A percentile compares a stretch with the other conserved stretches of the same genome.
Conservation (phyloP, 2,888 invertebrate species). For the Carcina quercana region DNA sequence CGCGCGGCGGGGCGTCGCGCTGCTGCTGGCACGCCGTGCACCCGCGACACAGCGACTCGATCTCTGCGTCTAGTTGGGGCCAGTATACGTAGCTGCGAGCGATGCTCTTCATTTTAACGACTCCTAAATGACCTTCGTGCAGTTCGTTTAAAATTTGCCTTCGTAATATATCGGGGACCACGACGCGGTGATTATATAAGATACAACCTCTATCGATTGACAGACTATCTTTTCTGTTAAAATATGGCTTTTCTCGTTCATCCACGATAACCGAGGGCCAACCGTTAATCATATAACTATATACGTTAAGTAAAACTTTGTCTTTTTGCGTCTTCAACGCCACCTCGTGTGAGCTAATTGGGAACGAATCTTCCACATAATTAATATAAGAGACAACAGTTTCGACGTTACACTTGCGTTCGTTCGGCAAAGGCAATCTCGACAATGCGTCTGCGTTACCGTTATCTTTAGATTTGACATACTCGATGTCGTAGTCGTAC, state of each 20-base stretch:
- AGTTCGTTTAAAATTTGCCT: conserved; percentile 4
- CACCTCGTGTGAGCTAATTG: too few relatives aligned
- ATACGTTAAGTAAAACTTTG: not conserved
- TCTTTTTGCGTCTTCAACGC: not conserved
- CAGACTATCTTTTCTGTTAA: not conserved
- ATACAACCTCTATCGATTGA: not conserved
- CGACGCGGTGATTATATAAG: not conserved
- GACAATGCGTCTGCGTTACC: conserved; percentile 7
- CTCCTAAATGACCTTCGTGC: conserved; percentile 8
- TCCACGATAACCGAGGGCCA: not conserved
- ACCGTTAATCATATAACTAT: not conserved
- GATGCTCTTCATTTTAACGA: conserved; percentile 7
- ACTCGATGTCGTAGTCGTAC: not conserved
- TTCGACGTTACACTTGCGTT: too few relatives aligned
- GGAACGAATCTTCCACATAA: too few relatives aligned
- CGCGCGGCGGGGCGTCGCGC: conserved; percentile 1
- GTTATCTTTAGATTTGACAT: not conserved
- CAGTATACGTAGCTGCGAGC: conserved; percentile 7
- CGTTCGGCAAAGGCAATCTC: too few relatives aligned
- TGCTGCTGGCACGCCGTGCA: not conserved
- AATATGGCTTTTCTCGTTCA: not conserved
- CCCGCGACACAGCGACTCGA: not conserved
- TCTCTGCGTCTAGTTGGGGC: conserved; percentile 2
- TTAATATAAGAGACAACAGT: too few relatives aligned
- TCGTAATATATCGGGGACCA: not conserved